phyloP scores from a whole-genome alignment of 2,888 invertebrate genomes.

The Pogonocherus hispidulus region DNA sequence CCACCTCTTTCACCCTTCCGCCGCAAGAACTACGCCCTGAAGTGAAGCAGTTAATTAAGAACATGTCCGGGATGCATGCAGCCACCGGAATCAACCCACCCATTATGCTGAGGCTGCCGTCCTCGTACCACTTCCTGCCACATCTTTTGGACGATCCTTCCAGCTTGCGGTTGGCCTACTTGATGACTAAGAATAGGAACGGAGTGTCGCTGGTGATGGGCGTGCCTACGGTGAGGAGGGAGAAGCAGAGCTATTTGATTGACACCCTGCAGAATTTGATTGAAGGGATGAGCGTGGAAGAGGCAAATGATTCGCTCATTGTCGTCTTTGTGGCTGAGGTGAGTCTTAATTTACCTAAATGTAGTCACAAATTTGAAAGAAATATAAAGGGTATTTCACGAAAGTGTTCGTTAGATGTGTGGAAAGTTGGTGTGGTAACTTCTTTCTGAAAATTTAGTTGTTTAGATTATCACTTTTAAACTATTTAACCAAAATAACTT shows the following conservation, averaged over 20 bases:
- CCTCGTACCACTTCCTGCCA: constrained; percentile 88
- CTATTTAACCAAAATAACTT: too few relatives aligned
- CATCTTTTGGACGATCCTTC: constrained; percentile 85
- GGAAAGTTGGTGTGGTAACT: too few relatives aligned
- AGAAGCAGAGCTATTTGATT: constrained; percentile 89
- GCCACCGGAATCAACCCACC: constrained; percentile 67
- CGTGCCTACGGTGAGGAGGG: constrained; percentile 90
- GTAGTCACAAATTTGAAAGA: too few relatives aligned
- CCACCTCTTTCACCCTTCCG: constrained; percentile 51
- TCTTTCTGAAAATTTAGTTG: too few relatives aligned
- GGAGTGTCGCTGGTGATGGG: constrained; percentile 89
- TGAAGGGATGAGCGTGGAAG: constrained; percentile 80
- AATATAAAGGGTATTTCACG: too few relatives aligned
- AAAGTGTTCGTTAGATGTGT: too few relatives aligned
- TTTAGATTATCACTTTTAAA: too few relatives aligned
- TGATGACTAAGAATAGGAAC: constrained; percentile 80
- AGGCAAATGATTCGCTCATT: constrained; percentile 84
- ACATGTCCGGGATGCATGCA: constrained; percentile 69
- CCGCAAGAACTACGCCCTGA: constrained; percentile 62
- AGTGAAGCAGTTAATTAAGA: constrained; percentile 62
- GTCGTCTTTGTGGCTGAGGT: constrained; percentile 90
- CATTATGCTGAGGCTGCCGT: constrained; percentile 78
- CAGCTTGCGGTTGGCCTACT: constrained; percentile 84
- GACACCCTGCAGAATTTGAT: constrained; percentile 88
- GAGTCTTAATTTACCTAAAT: constrained; percentile 46